Conservation (phyloP, 2,113 vertebrate genomes). For the pig (Sus scrofa) region DNA sequence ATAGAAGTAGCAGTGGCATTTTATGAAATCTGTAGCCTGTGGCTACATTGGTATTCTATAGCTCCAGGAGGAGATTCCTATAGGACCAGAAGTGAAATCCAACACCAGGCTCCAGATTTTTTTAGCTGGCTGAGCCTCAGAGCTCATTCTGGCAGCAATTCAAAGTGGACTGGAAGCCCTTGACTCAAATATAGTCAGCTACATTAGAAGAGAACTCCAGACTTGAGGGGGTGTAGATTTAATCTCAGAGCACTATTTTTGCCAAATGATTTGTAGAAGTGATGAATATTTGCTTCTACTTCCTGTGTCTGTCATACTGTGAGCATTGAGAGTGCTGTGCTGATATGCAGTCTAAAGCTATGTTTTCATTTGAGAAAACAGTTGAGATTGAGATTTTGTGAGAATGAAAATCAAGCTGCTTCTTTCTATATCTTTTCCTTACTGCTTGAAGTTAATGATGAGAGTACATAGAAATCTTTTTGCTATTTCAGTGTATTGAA, state of each 20-base stretch:
- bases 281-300: conserved; percentile 16
- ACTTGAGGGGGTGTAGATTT: not conserved
- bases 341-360: not conserved
- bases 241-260: conserved; percentile 19
- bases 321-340: not conserved
- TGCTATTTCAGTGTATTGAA: conserved; percentile 1
- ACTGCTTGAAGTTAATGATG: not conserved
- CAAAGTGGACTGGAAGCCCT: not conserved
- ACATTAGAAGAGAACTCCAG: not conserved
- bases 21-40: not conserved
- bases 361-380: conserved; percentile 36
- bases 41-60: not conserved
- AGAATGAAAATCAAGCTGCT: not conserved
- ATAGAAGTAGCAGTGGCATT: not conserved
- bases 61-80: conserved; percentile 29
- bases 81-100: conserved; percentile 59
- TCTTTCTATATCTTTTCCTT: conserved; percentile 4
- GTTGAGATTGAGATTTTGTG: not conserved
- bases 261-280: conserved; percentile 44
- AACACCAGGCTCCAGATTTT: not conserved
- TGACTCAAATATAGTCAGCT: not conserved
- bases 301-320: not conserved
- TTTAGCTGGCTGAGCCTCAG: not conserved
- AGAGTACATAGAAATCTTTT: not conserved
- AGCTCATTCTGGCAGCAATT: conserved; percentile 16